A percentile compares a stretch with the other conserved stretches of the same genome.
Evolutionary conservation across 2,113 vertebrate genomes (phyloP).

Genomic region (Genyomyrus donnyi): DNA sequence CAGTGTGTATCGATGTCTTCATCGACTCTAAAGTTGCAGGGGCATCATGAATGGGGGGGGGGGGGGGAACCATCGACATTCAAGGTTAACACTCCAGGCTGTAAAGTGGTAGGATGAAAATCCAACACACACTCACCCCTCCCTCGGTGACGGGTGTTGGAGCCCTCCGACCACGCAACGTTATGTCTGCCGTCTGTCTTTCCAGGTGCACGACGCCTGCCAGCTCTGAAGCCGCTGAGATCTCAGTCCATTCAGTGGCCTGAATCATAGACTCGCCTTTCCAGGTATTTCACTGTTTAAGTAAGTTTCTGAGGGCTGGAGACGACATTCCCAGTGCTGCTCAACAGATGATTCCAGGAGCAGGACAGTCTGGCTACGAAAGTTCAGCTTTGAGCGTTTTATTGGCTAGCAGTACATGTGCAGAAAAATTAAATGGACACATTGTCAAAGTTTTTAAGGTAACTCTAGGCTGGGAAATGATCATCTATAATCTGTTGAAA

Average conservation of each 20-base stretch:
- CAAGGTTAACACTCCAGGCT: not conserved
- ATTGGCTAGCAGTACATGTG: not conserved
- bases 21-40: not conserved
- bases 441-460: not conserved
- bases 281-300: not conserved
- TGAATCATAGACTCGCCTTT: not conserved
- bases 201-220: not conserved
- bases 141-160: not conserved
- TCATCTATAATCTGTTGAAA: not conserved
- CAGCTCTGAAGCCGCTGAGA: not conserved
- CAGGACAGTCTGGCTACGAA: not conserved
- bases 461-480: not conserved
- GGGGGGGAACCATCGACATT: too few species aligned
- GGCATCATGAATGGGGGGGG: not conserved
- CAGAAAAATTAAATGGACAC: not conserved
- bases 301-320: not conserved
- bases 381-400: not conserved
- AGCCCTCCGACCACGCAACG: not conserved
- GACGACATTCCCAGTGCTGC: not conserved
- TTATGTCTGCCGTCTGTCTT: not conserved
- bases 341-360: not conserved
- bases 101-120: not conserved
- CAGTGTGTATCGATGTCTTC: not conserved
- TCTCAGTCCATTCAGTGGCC: not conserved
- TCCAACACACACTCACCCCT: not conserved